phyloP scores from a whole-genome alignment of 2,888 invertebrate species.

The Clanis bilineata region DNA sequence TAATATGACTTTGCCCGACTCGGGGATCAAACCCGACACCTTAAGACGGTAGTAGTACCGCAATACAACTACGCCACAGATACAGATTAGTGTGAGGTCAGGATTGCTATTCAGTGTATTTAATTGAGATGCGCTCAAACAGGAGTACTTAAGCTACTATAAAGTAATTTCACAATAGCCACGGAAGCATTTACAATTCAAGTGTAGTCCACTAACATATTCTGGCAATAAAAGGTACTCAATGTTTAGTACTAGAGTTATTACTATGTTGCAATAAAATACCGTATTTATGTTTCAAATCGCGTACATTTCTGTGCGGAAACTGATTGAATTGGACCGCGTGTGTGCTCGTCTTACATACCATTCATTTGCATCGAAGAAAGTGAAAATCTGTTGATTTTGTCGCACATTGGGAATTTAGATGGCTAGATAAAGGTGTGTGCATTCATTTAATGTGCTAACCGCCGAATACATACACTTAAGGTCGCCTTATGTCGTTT shows the following conservation, averaged over 20 bases:
- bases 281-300: not conserved
- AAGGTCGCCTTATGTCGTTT: too few species aligned
- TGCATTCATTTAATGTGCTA: not conserved
- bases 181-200: slow-evolving; percentile 5
- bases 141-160: too few species aligned
- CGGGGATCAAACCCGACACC: too few species aligned
- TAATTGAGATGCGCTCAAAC: too few species aligned
- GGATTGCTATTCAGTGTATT: too few species aligned
- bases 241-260: not conserved
- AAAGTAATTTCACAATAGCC: not conserved
- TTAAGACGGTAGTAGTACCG: too few species aligned
- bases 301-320: not conserved
- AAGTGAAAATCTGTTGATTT: not conserved
- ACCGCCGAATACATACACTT: too few species aligned
- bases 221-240: not conserved
- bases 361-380: slow-evolving; percentile 5
- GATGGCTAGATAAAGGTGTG: not conserved
- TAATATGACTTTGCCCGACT: too few species aligned
- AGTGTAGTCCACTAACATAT: not conserved
- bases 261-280: not conserved
- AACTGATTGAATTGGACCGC: slow-evolving; percentile 7
- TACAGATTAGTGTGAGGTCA: too few species aligned
- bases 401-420: not conserved
- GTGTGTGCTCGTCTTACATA: not conserved
- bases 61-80: too few species aligned